These are phyloP conservation scores for Amphiprion clarkii DNA, from an alignment of 2,797 vertebrate species.

Conservation along the genomic window DNA sequence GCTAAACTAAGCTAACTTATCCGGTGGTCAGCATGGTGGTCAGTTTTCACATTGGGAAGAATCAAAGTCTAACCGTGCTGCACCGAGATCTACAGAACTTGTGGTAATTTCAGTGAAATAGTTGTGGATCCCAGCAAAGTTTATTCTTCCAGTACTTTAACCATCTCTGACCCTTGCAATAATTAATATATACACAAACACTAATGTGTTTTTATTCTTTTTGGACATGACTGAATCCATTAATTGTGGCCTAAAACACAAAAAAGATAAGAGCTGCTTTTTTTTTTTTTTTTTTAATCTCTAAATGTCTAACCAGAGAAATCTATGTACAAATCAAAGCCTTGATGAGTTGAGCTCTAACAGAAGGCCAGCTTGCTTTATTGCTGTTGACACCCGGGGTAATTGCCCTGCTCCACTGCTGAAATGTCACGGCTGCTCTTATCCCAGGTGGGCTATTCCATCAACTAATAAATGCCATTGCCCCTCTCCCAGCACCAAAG, in stretches of 20 bases:
- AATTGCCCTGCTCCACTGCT: slow-evolving; percentile 76
- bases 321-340: slow-evolving; percentile 68
- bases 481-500: slow-evolving; percentile 57
- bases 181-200: no score
- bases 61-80: background rate
- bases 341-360: slow-evolving; percentile 61
- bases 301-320: slow-evolving; percentile 49
- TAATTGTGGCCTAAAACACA: background rate
- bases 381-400: slow-evolving; percentile 71
- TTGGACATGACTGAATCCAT: no score
- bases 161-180: no score
- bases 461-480: slow-evolving; percentile 79
- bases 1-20: background rate
- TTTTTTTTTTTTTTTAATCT: slow-evolving; percentile 25
- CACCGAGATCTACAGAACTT: background rate
- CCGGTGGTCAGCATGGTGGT: background rate
- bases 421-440: slow-evolving; percentile 79
- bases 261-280: background rate
- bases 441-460: slow-evolving; percentile 79
- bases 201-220: no score
- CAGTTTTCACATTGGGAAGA: background rate
- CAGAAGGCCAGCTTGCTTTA: slow-evolving; percentile 58
- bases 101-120: no score
- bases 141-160: no score
- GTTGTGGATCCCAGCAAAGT: no score